Percentiles rank a stretch among this genome's conserved stretches.
Conservation (phyloP, 2,113 vertebrate genomes). For the Malurus cyaneus region DNA sequence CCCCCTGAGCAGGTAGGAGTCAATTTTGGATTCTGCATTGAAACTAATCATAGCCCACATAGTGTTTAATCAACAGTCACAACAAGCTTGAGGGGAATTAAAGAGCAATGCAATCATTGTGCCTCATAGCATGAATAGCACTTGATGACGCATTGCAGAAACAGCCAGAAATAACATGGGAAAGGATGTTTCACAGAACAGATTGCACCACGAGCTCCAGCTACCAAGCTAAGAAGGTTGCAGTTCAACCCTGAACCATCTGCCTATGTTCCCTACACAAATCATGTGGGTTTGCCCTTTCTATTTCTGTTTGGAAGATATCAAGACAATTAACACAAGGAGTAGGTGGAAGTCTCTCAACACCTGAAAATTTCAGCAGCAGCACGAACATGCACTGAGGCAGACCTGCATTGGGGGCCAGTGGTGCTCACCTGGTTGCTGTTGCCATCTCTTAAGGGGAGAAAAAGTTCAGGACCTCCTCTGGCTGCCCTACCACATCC, state of each 20-base stretch:
- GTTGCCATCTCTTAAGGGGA: accelerated
- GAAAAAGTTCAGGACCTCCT: neutral
- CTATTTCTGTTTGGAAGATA: neutral
- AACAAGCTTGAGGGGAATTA: neutral
- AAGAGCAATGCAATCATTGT: neutral
- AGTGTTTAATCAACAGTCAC: neutral
- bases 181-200: conserved; percentile 42
- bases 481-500: neutral
- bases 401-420: accelerated
- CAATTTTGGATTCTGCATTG: neutral
- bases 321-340: neutral
- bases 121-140: neutral
- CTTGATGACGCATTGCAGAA: conserved; percentile 40
- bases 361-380: neutral
- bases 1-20: neutral
- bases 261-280: neutral
- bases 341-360: neutral
- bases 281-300: neutral
- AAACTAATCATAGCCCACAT: neutral
- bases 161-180: conserved; percentile 36
- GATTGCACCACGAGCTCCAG: neutral
- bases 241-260: neutral
- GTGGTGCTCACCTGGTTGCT: accelerated
- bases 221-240: neutral
- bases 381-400: neutral